A percentile compares a stretch with the other conserved stretches of the same genome.
Conservation (phyloP, 2,797 vertebrate species). For the Acipenser transmontanus region DNA sequence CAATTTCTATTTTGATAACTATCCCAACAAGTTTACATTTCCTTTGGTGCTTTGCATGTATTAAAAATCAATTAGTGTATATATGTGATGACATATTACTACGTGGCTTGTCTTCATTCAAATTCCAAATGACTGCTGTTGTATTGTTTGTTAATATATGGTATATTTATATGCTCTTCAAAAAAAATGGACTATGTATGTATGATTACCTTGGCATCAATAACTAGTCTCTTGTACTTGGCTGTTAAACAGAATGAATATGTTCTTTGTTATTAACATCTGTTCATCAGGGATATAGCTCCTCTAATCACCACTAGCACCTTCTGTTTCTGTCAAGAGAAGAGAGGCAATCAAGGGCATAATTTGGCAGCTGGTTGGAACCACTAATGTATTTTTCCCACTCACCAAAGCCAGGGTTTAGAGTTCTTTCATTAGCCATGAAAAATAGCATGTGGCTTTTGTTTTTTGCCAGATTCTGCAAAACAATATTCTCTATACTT, state of each 20-base stretch:
- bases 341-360: conserved; percentile 83
- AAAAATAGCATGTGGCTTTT: conserved; percentile 4
- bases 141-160: conserved; percentile 60
- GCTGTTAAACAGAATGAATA: conserved; percentile 78
- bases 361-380: conserved; percentile 82
- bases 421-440: conserved; percentile 17
- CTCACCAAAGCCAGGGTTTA: conserved; percentile 20
- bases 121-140: conserved; percentile 69
- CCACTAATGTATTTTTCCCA: conserved; percentile 76
- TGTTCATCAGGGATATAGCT: conserved; percentile 73
- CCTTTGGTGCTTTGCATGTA: not conserved
- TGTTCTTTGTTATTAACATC: conserved; percentile 84
- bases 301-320: conserved; percentile 81
- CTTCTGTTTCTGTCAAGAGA: conserved; percentile 84
- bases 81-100: not conserved
- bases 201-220: conserved; percentile 70
- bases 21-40: not conserved
- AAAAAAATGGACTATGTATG: conserved; percentile 46
- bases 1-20: conserved; percentile 1
- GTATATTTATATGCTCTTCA: conserved; percentile 54
- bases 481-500: too few species aligned
- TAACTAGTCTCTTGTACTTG: conserved; percentile 72
- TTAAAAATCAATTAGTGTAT: not conserved
- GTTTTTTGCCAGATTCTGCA: not conserved
- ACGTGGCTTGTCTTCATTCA: conserved; percentile 59